Percentiles rank a stretch among this genome's conserved stretches.
These are phyloP conservation scores for Rhabdophis nuchalis DNA, from an alignment of 2,797 vertebrate species.

Conservation along the genomic window DNA sequence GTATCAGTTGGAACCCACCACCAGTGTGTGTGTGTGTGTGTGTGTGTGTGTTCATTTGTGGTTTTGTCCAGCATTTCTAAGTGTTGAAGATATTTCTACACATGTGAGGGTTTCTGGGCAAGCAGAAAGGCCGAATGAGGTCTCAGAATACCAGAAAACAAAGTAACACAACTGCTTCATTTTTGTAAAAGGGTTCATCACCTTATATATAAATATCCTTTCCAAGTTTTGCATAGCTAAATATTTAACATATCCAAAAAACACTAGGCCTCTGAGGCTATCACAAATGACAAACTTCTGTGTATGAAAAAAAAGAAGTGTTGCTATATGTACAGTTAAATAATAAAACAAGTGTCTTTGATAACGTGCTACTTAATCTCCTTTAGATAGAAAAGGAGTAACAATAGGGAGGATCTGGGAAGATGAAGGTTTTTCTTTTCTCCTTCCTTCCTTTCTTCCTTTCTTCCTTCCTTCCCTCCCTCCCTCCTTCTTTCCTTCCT, in stretches of 20 bases:
- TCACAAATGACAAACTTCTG: too few species aligned
- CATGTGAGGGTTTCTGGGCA: neutral
- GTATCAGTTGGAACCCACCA: too few species aligned
- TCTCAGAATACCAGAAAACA: neutral
- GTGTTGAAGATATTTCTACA: neutral
- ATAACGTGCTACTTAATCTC: neutral
- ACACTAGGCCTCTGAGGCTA: neutral
- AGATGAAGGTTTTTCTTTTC: neutral
- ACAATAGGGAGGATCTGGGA: neutral
- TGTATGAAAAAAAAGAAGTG: neutral
- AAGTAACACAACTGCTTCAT: neutral
- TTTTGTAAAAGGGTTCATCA: neutral
- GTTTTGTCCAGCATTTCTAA: neutral
- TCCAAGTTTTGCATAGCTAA: neutral
- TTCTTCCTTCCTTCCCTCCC: rapidly evolving
- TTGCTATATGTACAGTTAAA: neutral
- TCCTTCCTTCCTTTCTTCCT: too few species aligned
- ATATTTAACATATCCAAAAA: neutral
- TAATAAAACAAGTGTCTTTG: neutral
- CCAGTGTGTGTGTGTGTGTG: neutral
- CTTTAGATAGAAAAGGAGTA: neutral
- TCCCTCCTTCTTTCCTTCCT: too few species aligned
- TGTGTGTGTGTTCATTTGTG: neutral
- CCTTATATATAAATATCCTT: neutral
- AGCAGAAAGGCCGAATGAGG: neutral